Conservation (phyloP, 2,797 vertebrate genomes). For the Lepilemur ruficaudatus region DNA sequence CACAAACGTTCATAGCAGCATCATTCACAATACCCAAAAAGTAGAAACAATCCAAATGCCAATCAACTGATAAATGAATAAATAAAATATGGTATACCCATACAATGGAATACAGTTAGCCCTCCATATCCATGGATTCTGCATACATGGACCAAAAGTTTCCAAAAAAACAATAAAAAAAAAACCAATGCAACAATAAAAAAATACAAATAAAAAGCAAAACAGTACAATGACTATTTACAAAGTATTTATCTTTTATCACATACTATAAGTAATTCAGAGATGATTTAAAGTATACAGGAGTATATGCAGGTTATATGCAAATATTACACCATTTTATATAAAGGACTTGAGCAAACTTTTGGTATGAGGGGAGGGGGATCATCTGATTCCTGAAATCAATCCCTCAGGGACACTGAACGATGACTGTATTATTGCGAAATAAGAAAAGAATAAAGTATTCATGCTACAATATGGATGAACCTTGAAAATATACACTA, state of each 20-base stretch:
- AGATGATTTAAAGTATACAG: neutral
- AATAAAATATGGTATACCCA: neutral
- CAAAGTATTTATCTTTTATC: neutral
- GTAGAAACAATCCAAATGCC: neutral
- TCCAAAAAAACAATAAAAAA: neutral
- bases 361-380: neutral
- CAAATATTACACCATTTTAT: neutral
- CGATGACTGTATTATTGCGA: neutral
- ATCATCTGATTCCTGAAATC: neutral
- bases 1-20: neutral
- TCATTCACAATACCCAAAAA: neutral
- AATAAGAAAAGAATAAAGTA: constrained; percentile 17
- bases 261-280: neutral
- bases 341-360: neutral
- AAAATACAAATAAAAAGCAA: neutral
- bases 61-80: constrained; percentile 3
- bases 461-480: neutral
- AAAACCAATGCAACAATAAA: neutral
- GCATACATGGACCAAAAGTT: neutral
- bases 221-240: neutral
- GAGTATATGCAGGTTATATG: neutral
- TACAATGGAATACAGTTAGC: neutral
- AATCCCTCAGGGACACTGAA: neutral
- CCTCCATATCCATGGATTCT: neutral
- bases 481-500: neutral